Evolutionary conservation across 2,888 invertebrate genomes (phyloP), one percentile per base, ranked within the genome.

Genomic region (Cantharis rufa): DNA sequence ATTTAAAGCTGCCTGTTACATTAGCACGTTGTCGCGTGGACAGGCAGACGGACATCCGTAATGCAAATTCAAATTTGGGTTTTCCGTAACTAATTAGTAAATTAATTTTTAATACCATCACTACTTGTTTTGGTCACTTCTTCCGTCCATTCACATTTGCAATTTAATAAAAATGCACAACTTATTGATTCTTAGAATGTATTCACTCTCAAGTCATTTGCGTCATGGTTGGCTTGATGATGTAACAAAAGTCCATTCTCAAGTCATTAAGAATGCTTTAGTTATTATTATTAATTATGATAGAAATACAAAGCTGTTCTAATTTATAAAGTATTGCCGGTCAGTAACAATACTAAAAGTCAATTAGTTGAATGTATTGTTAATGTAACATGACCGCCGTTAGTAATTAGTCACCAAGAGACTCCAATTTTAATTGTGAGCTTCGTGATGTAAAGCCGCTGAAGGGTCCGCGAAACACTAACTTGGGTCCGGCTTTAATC

Each of bases 401-500:
- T 70, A 21, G 71, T 79, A 79, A 79, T 79, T 79, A 78, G 79
- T 75, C 79, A 78, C 75, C 73, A 73, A 79, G 75, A 77, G 77
- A 69, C 75, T 72, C 70, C 75, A 79, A 79, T 79, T 79, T 78
- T 76, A 78, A 78, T 78, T 76, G 76, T 74, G 74, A 69, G 75
- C 48, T 64, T 62, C 71, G 64, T 74, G 74, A 77, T 70, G 76
- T 70, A 72, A 72, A 48, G 48, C 48, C 75, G 68, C 64, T 63
- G 75, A 71, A 76, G 75, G 71, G 77, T 71, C 79, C 77, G 79
- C 77, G 75, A 78, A 77, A 73, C 79, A 73, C 71, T 18, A 48
- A 75, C 63, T 75, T 71, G 79, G 80, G 80, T 75, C 84, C 83
- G 74, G 85, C 85, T 85, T 86, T 85, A 87, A 87, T 87, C 87